Percentiles rank a stretch among this genome's conserved stretches.
phyloP scores from a whole-genome alignment of 2,797 vertebrate genomes.

The Sciurus carolinensis region DNA sequence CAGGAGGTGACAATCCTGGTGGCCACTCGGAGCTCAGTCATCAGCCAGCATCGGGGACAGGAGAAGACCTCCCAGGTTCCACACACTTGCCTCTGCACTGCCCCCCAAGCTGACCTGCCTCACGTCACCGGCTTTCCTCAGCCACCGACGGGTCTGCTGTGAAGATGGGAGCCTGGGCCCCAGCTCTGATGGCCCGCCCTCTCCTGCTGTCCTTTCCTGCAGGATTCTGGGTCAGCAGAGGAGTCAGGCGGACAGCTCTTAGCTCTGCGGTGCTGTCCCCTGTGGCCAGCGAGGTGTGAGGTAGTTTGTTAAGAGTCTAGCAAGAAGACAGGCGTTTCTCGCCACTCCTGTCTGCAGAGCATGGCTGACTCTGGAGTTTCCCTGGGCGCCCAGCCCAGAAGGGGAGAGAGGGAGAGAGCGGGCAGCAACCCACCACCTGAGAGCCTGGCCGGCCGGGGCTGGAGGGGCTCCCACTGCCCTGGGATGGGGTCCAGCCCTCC shows the following conservation, averaged over 20 bases:
- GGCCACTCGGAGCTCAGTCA: neutral
- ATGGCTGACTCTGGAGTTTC: constrained; percentile 72
- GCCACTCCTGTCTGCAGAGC: constrained; percentile 76
- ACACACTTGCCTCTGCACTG: neutral
- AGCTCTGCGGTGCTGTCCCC: constrained; percentile 85
- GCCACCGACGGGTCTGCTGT: accelerated
- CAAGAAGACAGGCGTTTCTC: constrained; percentile 84
- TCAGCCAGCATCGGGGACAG: neutral
- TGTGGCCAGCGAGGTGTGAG: constrained; percentile 83
- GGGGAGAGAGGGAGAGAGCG: neutral
- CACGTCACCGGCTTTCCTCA: neutral
- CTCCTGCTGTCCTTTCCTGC: neutral
- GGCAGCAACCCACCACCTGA: neutral
- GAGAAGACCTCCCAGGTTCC: neutral
- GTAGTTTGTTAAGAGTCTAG: constrained; percentile 86
- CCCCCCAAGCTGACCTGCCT: neutral
- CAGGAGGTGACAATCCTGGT: neutral
- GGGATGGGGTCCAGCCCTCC: accelerated
- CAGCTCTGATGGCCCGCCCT: too few relatives aligned
- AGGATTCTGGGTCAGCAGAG: constrained; percentile 78
- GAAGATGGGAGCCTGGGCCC: neutral
- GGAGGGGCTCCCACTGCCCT: neutral
- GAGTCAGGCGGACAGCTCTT: constrained; percentile 82
- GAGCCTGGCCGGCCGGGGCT: too few relatives aligned
- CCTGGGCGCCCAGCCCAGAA: constrained; percentile 58